These are phyloP conservation scores for Gasterosteus nipponicus DNA, from an alignment of 2,113 vertebrate genomes.

Conservation along the genomic window DNA sequence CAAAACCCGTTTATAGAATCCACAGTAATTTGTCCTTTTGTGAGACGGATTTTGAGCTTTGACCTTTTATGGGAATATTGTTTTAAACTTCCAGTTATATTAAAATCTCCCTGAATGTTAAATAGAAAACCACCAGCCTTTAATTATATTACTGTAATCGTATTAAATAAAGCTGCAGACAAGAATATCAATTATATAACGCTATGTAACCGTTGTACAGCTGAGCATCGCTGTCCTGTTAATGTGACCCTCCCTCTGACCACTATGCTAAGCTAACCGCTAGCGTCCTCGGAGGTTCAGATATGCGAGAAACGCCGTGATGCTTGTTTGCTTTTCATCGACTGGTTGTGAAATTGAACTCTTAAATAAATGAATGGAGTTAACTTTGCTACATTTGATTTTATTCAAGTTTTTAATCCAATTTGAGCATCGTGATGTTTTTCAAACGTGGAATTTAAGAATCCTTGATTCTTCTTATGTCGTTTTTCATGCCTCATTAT, in stretches of 20 bases:
- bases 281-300: slow-evolving; percentile 50
- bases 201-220: slow-evolving; percentile 86
- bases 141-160: slow-evolving; percentile 78
- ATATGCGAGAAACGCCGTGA: too few relatives aligned
- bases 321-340: neutral
- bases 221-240: slow-evolving; percentile 84
- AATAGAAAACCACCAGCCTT: slow-evolving; percentile 62
- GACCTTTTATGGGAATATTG: neutral
- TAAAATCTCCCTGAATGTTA: slow-evolving; percentile 54
- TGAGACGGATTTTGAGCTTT: neutral
- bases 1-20: neutral
- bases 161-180: slow-evolving; percentile 89
- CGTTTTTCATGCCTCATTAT: too few relatives aligned
- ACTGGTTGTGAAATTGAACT: neutral
- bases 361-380: neutral
- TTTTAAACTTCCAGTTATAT: neutral
- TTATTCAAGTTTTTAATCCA: too few relatives aligned
- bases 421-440: too few relatives aligned
- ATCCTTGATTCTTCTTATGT: too few relatives aligned
- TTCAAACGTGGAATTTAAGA: too few relatives aligned
- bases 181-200: slow-evolving; percentile 90
- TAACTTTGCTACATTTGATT: too few relatives aligned
- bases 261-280: slow-evolving; percentile 78
- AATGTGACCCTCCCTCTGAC: slow-evolving; percentile 74
- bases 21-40: neutral